These are phyloP conservation scores for Zaprionus tsacasi DNA, from an alignment of 1,140 invertebrate species.

Conservation along the genomic window DNA sequence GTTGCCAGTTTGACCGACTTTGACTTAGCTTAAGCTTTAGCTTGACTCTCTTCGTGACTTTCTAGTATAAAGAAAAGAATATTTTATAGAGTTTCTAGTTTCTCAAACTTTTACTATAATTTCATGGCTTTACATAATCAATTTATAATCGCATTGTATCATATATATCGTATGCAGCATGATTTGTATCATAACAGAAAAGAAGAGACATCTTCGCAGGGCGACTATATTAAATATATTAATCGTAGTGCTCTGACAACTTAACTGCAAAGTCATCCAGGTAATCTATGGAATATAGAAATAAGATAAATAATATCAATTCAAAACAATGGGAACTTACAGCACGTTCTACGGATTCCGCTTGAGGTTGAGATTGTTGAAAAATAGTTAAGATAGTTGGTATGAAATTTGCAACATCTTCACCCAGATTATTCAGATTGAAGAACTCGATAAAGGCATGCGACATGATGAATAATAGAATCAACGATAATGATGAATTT, in stretches of 20 bases:
- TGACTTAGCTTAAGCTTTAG: neutral
- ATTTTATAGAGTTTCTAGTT: neutral
- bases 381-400: neutral
- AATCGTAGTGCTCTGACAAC: conserved; percentile 10
- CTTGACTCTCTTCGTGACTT: neutral
- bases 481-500: neutral
- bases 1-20: conserved; percentile 30
- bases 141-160: conserved; percentile 3
- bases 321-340: neutral
- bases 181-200: neutral
- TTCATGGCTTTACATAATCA: neutral
- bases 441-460: neutral
- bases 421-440: neutral
- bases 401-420: neutral
- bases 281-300: neutral
- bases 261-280: conserved; percentile 8
- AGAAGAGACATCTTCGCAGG: neutral
- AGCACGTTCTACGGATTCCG: neutral
- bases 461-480: neutral
- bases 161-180: conserved; percentile 7
- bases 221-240: neutral
- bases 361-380: neutral
- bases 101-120: neutral
- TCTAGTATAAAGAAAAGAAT: neutral
- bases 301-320: neutral